A percentile compares a stretch with the other conserved stretches of the same genome.
Conservation (phyloP, 1,140 invertebrate species). For the Temnothorax curvispinosus region DNA sequence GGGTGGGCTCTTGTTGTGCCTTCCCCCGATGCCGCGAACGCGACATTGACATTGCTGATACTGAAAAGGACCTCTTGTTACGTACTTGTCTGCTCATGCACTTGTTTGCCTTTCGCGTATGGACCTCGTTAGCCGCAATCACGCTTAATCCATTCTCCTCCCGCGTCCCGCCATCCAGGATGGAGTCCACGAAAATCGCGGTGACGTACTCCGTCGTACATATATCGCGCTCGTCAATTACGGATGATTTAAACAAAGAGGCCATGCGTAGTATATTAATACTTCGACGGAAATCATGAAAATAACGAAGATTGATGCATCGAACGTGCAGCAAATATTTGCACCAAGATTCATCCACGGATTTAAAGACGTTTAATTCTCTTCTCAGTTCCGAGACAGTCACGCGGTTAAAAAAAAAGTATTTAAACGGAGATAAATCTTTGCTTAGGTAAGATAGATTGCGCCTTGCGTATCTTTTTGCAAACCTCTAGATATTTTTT, state of each 20-base stretch:
- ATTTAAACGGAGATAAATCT: background rate
- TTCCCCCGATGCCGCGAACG: background rate
- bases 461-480: background rate
- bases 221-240: background rate
- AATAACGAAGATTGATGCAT: background rate
- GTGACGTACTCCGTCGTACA: background rate
- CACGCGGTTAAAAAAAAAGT: background rate
- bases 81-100: background rate
- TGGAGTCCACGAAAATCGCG: constrained; percentile 16
- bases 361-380: background rate
- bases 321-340: background rate
- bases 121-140: constrained; percentile 36
- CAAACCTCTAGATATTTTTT: background rate
- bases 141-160: constrained; percentile 10
- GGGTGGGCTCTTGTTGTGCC: background rate
- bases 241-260: background rate
- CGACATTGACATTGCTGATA: constrained; percentile 39
- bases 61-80: constrained; percentile 31
- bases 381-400: background rate
- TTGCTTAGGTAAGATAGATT: background rate
- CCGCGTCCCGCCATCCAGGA: too few relatives aligned
- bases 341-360: too few relatives aligned
- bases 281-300: background rate
- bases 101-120: constrained; percentile 31
- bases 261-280: background rate